phyloP scores from a whole-genome alignment of 2,113 vertebrate species.

The Scalopus aquaticus region DNA sequence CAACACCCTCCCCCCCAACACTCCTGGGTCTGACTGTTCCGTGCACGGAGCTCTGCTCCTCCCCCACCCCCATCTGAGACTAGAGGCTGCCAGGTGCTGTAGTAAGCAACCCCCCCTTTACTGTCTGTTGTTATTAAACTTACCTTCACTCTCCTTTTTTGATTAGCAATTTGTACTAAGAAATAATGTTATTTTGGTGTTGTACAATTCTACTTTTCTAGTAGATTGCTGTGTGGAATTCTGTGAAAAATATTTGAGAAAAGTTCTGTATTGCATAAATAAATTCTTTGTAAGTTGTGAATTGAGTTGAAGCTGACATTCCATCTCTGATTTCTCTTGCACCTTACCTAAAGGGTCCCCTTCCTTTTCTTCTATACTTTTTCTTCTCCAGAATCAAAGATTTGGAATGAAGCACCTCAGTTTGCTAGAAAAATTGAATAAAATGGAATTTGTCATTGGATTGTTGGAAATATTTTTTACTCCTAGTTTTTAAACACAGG shows the following conservation, averaged over 20 bases:
- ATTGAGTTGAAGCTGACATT: constrained; percentile 80
- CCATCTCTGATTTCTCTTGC: constrained; percentile 73
- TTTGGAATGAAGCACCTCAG: constrained; percentile 86
- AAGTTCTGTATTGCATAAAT: constrained; percentile 86
- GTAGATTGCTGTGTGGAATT: constrained; percentile 86
- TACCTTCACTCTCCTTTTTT: constrained; percentile 75
- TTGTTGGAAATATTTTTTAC: constrained; percentile 12
- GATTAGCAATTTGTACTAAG: constrained; percentile 83
- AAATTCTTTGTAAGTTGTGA: constrained; percentile 87
- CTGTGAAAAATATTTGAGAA: constrained; percentile 87
- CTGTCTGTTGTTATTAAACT: constrained; percentile 68
- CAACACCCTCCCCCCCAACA: too few relatives aligned
- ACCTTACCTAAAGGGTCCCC: constrained; percentile 66
- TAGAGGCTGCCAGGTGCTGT: constrained; percentile 45
- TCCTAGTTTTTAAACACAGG: constrained; percentile 2
- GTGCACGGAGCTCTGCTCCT: neutral
- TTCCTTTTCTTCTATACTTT: constrained; percentile 54
- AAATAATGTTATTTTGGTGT: constrained; percentile 87
- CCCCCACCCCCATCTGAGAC: neutral
- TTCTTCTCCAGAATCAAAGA: constrained; percentile 83
- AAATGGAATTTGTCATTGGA: constrained; percentile 90
- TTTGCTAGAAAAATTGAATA: constrained; percentile 88
- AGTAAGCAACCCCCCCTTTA: constrained; percentile 1
- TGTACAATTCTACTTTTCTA: constrained; percentile 88
- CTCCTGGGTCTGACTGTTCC: constrained; percentile 15